These are phyloP conservation scores for Rissa tridactyla DNA, from an alignment of 2,113 vertebrate genomes.

Conservation along the genomic window DNA sequence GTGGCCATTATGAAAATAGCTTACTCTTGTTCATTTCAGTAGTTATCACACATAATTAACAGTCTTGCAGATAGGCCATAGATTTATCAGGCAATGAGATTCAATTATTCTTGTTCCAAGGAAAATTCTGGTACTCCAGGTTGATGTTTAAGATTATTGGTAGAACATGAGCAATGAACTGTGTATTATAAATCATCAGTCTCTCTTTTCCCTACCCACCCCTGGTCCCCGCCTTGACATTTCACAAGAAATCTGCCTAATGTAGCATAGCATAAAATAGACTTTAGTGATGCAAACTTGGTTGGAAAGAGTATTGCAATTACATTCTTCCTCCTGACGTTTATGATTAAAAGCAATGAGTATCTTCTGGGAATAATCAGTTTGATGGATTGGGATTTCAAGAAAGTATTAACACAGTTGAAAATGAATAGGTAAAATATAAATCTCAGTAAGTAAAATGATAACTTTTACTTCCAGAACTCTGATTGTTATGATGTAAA, in stretches of 20 bases:
- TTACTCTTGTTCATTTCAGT: not conserved
- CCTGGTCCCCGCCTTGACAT: rapidly evolving
- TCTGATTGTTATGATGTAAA: not conserved
- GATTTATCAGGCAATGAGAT: not conserved
- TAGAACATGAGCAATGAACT: not conserved
- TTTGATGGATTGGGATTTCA: slow-evolving; percentile 5
- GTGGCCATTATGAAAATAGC: not conserved
- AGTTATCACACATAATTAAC: not conserved
- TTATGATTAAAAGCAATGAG: slow-evolving; percentile 3
- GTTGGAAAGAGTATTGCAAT: slow-evolving; percentile 4
- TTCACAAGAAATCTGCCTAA: not conserved
- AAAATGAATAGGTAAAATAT: slow-evolving; percentile 42
- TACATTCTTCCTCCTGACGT: slow-evolving; percentile 11
- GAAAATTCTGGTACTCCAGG: not conserved
- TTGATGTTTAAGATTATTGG: not conserved
- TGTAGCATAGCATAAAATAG: not conserved
- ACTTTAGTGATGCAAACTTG: not conserved
- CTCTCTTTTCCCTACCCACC: not conserved
- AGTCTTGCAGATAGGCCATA: not conserved
- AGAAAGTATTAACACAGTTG: not conserved
- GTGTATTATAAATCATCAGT: not conserved
- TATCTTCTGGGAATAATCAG: slow-evolving; percentile 15
- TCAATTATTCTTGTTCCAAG: not conserved
- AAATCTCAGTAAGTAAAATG: slow-evolving; percentile 17
- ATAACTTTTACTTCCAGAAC: not conserved